These are phyloP conservation scores for Diadema setosum DNA, from an alignment of 35 echinoderm and acorn worm species.

Conservation along the genomic window DNA sequence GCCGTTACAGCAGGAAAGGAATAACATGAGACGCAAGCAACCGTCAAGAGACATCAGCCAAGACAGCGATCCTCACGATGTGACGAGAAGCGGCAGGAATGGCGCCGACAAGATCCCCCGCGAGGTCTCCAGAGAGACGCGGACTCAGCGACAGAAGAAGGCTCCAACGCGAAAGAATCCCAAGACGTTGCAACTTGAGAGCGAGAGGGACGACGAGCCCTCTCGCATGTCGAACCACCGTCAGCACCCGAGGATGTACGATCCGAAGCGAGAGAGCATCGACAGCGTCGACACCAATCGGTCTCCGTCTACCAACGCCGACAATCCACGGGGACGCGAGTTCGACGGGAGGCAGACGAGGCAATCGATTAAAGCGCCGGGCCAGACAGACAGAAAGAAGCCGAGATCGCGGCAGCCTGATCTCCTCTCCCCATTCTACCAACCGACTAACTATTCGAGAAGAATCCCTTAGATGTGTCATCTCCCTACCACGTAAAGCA, in stretches of 20 bases:
- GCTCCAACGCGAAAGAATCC: background rate
- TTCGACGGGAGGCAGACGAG: background rate
- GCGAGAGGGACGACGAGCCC: background rate
- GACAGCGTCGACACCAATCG: background rate
- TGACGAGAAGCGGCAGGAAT: no score
- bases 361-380: no score
- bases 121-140: background rate
- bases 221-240: background rate
- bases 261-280: background rate
- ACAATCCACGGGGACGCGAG: no score
- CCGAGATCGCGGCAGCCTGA: constrained; percentile 3
- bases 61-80: no score
- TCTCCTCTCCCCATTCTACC: background rate
- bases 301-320: no score
- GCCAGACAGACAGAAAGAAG: background rate
- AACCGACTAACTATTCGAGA: no score
- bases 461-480: no score
- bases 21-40: no score
- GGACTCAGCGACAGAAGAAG: background rate
- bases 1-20: no score
- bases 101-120: background rate
- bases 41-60: no score
- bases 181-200: background rate
- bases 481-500: no score
- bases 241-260: constrained; percentile 17